These are phyloP conservation scores for Dimorphilus gyrociliatus DNA, from an alignment of 2,888 invertebrate genomes.

Conservation along the genomic window DNA sequence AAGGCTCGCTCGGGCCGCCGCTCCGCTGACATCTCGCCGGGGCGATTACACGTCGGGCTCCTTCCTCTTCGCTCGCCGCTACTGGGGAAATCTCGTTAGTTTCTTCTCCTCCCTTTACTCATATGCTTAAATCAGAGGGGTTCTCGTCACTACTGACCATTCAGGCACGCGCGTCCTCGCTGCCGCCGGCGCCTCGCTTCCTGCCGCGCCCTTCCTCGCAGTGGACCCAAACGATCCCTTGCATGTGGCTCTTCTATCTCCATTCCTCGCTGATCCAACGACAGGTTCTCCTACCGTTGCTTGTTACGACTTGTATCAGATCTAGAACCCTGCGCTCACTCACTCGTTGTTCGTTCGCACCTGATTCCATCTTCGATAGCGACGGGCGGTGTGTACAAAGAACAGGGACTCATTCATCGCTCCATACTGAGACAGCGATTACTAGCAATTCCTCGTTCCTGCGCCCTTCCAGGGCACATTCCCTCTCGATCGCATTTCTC, in stretches of 20 bases:
- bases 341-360: slow-evolving; percentile 37
- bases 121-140: slow-evolving; percentile 47
- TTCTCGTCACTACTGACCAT: background rate
- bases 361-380: slow-evolving; percentile 53
- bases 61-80: slow-evolving; percentile 50
- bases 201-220: slow-evolving; percentile 48
- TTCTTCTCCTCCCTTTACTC: slow-evolving; percentile 55
- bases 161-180: slow-evolving; percentile 1
- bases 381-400: slow-evolving; percentile 56
- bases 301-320: slow-evolving; percentile 51
- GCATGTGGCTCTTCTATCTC: slow-evolving; percentile 39
- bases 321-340: slow-evolving; percentile 30
- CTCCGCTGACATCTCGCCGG: slow-evolving; percentile 48
- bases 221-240: slow-evolving; percentile 47
- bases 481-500: slow-evolving; percentile 52
- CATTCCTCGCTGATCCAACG: slow-evolving; percentile 41
- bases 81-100: slow-evolving; percentile 49
- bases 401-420: slow-evolving; percentile 53
- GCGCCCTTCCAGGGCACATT: slow-evolving; percentile 51
- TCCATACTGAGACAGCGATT: slow-evolving; percentile 52
- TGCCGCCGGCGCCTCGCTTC: slow-evolving; percentile 30
- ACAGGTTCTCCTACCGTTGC: slow-evolving; percentile 51
- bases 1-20: no score
- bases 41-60: slow-evolving; percentile 42
- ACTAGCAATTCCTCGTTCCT: slow-evolving; percentile 52